Base-by-base conservation (phyloP, 2,113 vertebrate genomes). In the Neomonachus schauinslandi region DNA sequence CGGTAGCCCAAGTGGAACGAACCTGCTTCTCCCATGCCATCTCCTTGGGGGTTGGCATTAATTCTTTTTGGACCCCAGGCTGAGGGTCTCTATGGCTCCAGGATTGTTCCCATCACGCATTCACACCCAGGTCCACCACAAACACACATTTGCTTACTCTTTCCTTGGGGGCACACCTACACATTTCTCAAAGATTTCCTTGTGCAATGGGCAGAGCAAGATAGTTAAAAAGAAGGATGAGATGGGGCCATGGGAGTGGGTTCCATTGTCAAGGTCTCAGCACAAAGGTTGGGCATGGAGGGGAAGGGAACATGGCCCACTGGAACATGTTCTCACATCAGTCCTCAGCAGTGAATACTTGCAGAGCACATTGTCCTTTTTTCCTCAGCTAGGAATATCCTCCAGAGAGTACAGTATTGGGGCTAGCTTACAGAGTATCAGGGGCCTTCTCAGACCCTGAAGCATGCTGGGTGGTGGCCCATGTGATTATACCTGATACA, bases 91-190 rank as follows among this genome's bases (percentile, higher is more conserved):
- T 46, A 11, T 11, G 46, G 19, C 49, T 55, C 18, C n/a, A 53
- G 61, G 15, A 55, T 79, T n/a, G 4, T 71, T 85, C 16, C 33
- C 8, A 31, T 26, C 63, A 65, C 21, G 7, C 8, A 55, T 22
- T 28, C 24, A 49, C 4, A 51, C 8, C 21, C 31, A 21, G 0
- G 0, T 7, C 16, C 10, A 10, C 1, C 55, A 36, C 63, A 93
- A 22, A 65, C 7, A 63, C 19, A 12, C 36, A 51, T 91, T 53
- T 31, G 53, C 57, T 55, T 55, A 53, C 26, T 36, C 69, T 51
- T 92, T 86, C 53, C 57, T 46, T 71, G 42, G 7, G 61, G 19
- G 1, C 16, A 84, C 19, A n/a, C 33, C 15, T 10, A 76, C 16
- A 39, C 33, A 28, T 31, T 77, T 21, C 18, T 55, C 22, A 33